Evolutionary conservation across 2,797 vertebrate genomes (phyloP), one percentile per base, ranked within the genome.

Genomic region (Eulemur coronatus): DNA sequence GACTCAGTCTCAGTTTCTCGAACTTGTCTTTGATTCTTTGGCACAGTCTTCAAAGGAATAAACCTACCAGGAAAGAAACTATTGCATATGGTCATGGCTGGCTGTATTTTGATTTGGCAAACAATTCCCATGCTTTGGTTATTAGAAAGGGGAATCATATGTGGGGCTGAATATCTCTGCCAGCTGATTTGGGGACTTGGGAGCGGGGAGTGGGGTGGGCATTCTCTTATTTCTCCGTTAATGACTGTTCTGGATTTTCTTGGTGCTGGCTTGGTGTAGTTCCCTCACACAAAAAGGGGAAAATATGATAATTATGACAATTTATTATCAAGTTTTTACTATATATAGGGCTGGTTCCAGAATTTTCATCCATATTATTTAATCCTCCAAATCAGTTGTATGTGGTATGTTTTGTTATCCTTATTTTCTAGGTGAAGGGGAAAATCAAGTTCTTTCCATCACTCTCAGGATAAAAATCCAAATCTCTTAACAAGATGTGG

Each of bases 21-120:
- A 70, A 95, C 78, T 90, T 88, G 65, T 88, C 57, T 94, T 73
- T 88, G 72, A 81, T 73, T 96, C 81, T 94, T 96, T 97, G 97
- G 95, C 76, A 4, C 38, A 17, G 26, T 59, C 93, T 97, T 96
- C 84, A 92, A 94, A 97, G 81, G 72, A 65, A 11, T 75, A 89
- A 93, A 92, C 50, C 15, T 38, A 96, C 67, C 69, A 61, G 94
- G 65, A 95, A 94, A 86, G 82, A 82, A 89, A 92, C 46, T 33
- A 18, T 75, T 55, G 69, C 95, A 41, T 48, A 55, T 55, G 79
- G 41, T 72, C 55, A 22, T 13, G 24, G 52, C 41, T 82, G 92
- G 76, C 59, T 92, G 63, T 73, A 52, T 84, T 87, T 84, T 63
- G 78, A 88, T 80, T 75, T 82, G 72, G 79, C 84, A 87, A 96